Evolutionary conservation across 2,888 invertebrate genomes (phyloP).

Genomic region (Platycheirus albimanus): DNA sequence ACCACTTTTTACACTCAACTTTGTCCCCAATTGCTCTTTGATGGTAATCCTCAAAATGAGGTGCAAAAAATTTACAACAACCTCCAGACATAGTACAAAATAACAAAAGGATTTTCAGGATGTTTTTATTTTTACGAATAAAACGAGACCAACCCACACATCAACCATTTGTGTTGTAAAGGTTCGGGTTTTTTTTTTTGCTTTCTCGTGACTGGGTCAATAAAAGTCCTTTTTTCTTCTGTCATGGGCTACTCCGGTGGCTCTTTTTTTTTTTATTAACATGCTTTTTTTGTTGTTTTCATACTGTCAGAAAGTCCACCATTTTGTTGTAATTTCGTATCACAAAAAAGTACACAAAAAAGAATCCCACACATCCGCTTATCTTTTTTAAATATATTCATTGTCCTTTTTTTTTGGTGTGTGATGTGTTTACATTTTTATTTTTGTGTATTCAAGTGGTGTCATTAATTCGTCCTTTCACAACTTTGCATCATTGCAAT

Average conservation of each 20-base stretch:
- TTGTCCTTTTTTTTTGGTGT: background rate
- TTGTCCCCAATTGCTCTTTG: constrained; percentile 61
- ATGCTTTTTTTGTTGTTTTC: constrained; percentile 21
- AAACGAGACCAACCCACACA: constrained; percentile 47
- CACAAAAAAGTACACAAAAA: background rate
- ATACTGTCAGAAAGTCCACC: constrained; percentile 5
- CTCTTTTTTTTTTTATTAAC: constrained; percentile 47
- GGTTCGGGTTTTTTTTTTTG: constrained; percentile 8
- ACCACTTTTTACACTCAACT: constrained; percentile 41
- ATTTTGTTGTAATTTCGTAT: constrained; percentile 25
- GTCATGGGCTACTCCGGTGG: constrained; percentile 18
- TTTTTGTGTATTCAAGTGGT: constrained; percentile 48
- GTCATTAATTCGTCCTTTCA: constrained; percentile 64
- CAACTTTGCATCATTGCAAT: constrained; percentile 51
- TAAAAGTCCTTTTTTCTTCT: constrained; percentile 62
- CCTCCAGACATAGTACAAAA: constrained; percentile 49
- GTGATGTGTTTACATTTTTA: constrained; percentile 45
- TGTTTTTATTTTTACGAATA: constrained; percentile 36
- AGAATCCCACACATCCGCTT: constrained; percentile 49
- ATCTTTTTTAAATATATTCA: constrained; percentile 60
- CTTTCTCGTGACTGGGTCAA: constrained; percentile 67
- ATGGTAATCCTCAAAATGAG: constrained; percentile 72
- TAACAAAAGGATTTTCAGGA: constrained; percentile 66
- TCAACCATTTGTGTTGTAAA: constrained; percentile 37
- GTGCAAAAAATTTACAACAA: constrained; percentile 56